Conservation (phyloP, 1,140 invertebrate species). For the Drosophila hydei region DNA sequence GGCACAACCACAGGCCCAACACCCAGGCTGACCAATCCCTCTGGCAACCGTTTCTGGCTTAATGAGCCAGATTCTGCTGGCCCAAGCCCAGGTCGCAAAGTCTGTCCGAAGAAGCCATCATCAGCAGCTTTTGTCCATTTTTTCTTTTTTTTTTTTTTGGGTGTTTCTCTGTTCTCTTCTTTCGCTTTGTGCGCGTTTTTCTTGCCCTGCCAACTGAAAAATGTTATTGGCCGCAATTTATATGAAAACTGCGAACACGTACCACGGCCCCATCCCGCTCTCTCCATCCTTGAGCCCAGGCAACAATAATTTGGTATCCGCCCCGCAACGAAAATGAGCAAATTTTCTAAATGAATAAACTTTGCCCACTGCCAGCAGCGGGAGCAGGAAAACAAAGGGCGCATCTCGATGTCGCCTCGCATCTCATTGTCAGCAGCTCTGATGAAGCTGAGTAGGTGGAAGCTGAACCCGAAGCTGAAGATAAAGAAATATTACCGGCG, state of each 20-base stretch:
- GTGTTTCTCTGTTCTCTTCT: slow-evolving; percentile 43
- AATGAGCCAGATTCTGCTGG: slow-evolving; percentile 72
- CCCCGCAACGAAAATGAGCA: slow-evolving; percentile 65
- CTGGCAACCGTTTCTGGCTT: slow-evolving; percentile 37
- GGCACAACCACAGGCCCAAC: slow-evolving; percentile 50
- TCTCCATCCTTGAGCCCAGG: slow-evolving; percentile 4
- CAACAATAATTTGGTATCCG: slow-evolving; percentile 74
- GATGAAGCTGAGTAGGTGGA: slow-evolving; percentile 13
- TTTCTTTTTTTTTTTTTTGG: slow-evolving; percentile 55
- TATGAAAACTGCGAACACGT: slow-evolving; percentile 82
- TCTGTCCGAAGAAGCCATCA: slow-evolving; percentile 66
- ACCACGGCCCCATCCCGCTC: slow-evolving; percentile 45
- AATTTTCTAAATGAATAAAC: slow-evolving; percentile 60
- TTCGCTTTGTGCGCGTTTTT: slow-evolving; percentile 75
- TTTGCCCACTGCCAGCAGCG: slow-evolving; percentile 54
- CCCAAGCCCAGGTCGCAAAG: slow-evolving; percentile 39
- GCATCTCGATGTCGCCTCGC: slow-evolving; percentile 39
- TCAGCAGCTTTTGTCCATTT: slow-evolving; percentile 80
- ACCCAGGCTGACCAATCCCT: slow-evolving; percentile 57
- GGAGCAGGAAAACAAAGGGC: slow-evolving; percentile 48
- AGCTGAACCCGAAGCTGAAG: slow-evolving; percentile 33
- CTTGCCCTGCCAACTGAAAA: slow-evolving; percentile 77
- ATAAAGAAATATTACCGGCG: slow-evolving; percentile 70
- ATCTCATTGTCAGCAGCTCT: slow-evolving; percentile 49
- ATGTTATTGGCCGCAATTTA: slow-evolving; percentile 81